phyloP scores from a whole-genome alignment of 2,797 vertebrate species.

The Sciaenops ocellatus region DNA sequence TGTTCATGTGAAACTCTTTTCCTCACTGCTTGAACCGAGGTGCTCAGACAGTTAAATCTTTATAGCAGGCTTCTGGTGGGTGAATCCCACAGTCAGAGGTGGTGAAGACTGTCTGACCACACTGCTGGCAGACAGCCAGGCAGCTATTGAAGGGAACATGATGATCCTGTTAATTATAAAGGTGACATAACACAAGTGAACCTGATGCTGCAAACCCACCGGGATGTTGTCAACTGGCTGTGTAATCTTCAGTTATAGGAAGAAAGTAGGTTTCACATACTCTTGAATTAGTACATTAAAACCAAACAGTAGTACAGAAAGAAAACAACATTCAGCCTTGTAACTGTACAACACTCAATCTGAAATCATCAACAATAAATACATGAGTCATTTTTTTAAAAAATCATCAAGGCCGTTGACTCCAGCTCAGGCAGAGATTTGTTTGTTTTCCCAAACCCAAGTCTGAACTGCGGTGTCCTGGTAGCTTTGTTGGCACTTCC shows the following conservation, averaged over 20 bases:
- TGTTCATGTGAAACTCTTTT: not conserved
- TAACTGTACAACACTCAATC: slow-evolving; percentile 18
- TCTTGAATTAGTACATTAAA: slow-evolving; percentile 27
- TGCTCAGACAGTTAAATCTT: slow-evolving; percentile 13
- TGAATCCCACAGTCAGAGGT: slow-evolving; percentile 57
- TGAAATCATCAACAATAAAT: slow-evolving; percentile 43
- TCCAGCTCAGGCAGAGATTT: slow-evolving; percentile 22
- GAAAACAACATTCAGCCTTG: slow-evolving; percentile 9
- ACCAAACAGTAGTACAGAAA: slow-evolving; percentile 15
- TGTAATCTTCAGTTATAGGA: slow-evolving; percentile 57
- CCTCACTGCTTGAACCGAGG: not conserved
- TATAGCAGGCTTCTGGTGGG: slow-evolving; percentile 32
- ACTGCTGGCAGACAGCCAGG: slow-evolving; percentile 68
- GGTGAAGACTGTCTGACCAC: slow-evolving; percentile 64
- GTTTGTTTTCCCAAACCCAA: slow-evolving; percentile 53
- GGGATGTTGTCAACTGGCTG: slow-evolving; percentile 61
- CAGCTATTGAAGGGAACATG: slow-evolving; percentile 76
- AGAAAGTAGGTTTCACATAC: slow-evolving; percentile 46
- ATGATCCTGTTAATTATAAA: slow-evolving; percentile 82
- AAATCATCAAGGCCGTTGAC: slow-evolving; percentile 7
- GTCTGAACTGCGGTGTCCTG: slow-evolving; percentile 44
- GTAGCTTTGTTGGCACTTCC: slow-evolving; percentile 45
- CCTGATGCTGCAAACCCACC: slow-evolving; percentile 67
- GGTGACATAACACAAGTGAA: slow-evolving; percentile 76
- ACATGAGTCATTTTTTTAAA: slow-evolving; percentile 12